These are phyloP conservation scores for Pica pica DNA, from an alignment of 2,113 vertebrate species.

Conservation along the genomic window DNA sequence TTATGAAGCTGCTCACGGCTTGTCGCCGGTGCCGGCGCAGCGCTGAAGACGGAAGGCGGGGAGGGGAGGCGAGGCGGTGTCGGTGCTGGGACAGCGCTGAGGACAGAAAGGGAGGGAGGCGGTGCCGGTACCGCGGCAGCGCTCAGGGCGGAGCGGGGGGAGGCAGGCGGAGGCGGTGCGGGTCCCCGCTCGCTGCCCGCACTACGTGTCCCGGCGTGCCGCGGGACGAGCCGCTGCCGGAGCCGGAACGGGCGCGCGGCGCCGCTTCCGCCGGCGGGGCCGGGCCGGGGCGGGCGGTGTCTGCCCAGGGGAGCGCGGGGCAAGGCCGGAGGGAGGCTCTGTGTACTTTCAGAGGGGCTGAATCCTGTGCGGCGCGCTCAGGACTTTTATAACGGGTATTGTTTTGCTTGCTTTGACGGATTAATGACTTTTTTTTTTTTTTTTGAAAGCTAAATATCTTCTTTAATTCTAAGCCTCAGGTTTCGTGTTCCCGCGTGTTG, in stretches of 20 bases:
- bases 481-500: background rate
- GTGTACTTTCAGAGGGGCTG: fast-evolving
- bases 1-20: fast-evolving
- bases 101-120: background rate
- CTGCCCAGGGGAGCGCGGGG: fast-evolving
- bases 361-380: background rate
- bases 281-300: fast-evolving
- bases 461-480: background rate
- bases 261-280: background rate
- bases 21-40: fast-evolving
- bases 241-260: background rate
- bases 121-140: background rate
- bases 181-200: background rate
- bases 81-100: background rate
- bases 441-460: too few relatives aligned
- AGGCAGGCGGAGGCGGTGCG: too few relatives aligned
- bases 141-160: background rate
- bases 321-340: fast-evolving
- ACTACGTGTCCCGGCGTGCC: slow-evolving; percentile 19
- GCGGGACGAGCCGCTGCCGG: background rate
- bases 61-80: too few relatives aligned
- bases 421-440: too few relatives aligned
- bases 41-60: too few relatives aligned
- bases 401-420: too few relatives aligned
- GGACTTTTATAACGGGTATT: background rate